phyloP scores from a whole-genome alignment of 2,888 invertebrate genomes.

The Pecten maximus region DNA sequence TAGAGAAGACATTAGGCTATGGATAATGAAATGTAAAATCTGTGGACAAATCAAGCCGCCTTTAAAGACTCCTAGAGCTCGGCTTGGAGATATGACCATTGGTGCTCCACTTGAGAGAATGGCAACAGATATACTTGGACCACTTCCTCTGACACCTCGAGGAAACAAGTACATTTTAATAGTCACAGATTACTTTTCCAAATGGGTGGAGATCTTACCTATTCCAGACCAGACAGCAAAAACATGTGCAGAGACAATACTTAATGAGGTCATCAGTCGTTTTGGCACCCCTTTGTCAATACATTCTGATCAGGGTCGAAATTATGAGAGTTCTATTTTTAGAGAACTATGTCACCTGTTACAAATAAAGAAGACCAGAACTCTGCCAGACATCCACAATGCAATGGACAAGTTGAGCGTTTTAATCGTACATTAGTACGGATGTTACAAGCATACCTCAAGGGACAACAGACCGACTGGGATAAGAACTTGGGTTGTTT shows the following conservation, averaged over 20 bases:
- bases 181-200: constrained; percentile 48
- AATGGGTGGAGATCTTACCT: constrained; percentile 30
- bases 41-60: constrained; percentile 51
- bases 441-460: constrained; percentile 55
- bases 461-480: constrained; percentile 58
- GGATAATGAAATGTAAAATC: constrained; percentile 21
- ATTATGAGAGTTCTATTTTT: constrained; percentile 49
- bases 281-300: constrained; percentile 40
- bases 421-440: constrained; percentile 57
- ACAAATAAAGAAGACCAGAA: constrained; percentile 45
- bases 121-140: constrained; percentile 50
- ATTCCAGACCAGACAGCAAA: constrained; percentile 44
- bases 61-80: constrained; percentile 45
- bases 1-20: constrained; percentile 43
- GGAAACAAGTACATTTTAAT: constrained; percentile 47
- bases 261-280: constrained; percentile 41
- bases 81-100: constrained; percentile 39
- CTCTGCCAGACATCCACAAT: constrained; percentile 50
- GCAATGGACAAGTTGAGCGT: constrained; percentile 56
- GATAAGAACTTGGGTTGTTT: constrained; percentile 56
- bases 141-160: constrained; percentile 40
- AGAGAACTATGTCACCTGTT: constrained; percentile 42
- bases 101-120: constrained; percentile 50
- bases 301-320: constrained; percentile 48
- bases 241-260: background rate